Percentiles rank a stretch among this genome's conserved stretches.
phyloP scores from a whole-genome alignment of 2,888 invertebrate genomes.

The Morpho achilles region DNA sequence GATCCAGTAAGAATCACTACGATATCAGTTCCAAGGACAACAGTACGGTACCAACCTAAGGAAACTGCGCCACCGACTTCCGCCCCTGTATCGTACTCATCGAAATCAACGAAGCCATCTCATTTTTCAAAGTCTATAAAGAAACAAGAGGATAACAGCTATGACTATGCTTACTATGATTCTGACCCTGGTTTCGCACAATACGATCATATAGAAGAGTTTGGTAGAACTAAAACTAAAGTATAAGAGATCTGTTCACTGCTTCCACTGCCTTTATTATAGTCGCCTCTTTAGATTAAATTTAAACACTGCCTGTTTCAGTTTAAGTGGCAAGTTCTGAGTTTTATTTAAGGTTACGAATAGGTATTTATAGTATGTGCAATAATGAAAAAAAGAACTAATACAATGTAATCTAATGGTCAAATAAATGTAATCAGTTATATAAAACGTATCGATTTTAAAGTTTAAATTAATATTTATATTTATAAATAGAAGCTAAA shows the following conservation, averaged over 20 bases:
- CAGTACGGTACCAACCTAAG: constrained; percentile 44
- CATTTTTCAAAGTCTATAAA: constrained; percentile 60
- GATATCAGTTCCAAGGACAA: constrained; percentile 38
- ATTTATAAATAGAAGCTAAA: too few relatives aligned
- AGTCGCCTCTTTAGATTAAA: constrained; percentile 63
- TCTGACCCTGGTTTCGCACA: constrained; percentile 80
- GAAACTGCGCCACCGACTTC: constrained; percentile 38
- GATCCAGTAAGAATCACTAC: constrained; percentile 42
- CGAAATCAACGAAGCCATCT: constrained; percentile 44
- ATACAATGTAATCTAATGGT: too few relatives aligned
- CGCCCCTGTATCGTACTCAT: constrained; percentile 24
- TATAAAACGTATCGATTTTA: too few relatives aligned
- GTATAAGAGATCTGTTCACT: constrained; percentile 44
- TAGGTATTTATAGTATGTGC: not conserved
- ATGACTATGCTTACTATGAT: constrained; percentile 93
- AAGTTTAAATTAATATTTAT: too few relatives aligned
- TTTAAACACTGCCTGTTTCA: constrained; percentile 12
- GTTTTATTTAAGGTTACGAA: constrained; percentile 2
- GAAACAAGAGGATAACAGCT: constrained; percentile 84
- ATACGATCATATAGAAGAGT: constrained; percentile 81
- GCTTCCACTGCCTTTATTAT: constrained; percentile 68
- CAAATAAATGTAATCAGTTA: too few relatives aligned
- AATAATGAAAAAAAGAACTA: too few relatives aligned
- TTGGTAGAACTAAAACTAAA: constrained; percentile 79
- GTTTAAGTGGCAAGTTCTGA: constrained; percentile 18